Evolutionary conservation across 2,113 vertebrate species (phyloP).

Genomic region (Hydrolagus affinis): DNA sequence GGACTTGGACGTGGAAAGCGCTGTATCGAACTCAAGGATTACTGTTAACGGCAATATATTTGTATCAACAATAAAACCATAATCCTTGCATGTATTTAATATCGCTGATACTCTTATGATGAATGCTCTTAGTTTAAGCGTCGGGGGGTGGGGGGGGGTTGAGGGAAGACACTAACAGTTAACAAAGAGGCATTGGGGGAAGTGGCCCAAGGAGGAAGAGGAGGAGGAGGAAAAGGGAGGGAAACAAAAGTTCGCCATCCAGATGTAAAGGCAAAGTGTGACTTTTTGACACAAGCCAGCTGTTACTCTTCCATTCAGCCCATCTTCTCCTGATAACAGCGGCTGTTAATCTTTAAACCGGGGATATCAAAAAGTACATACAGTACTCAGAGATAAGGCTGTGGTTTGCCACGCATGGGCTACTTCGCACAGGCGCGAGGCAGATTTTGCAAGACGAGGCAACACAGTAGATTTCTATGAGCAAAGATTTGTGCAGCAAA

Average conservation of each 20-base stretch:
- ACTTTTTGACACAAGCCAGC: slow-evolving; percentile 27
- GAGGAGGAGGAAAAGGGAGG: no score
- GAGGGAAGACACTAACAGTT: slow-evolving; percentile 7
- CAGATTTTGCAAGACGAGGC: background rate
- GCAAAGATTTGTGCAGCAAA: no score
- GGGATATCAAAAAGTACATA: slow-evolving; percentile 25
- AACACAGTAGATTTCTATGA: no score
- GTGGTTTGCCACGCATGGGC: slow-evolving; percentile 5
- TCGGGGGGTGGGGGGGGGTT: background rate
- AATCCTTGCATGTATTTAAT: no score
- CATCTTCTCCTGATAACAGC: slow-evolving; percentile 12
- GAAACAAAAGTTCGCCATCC: background rate
- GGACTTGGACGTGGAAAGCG: no score
- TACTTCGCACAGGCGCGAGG: background rate
- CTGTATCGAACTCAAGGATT: no score
- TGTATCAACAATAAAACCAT: no score
- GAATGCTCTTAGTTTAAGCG: background rate
- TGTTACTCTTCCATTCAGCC: slow-evolving; percentile 14
- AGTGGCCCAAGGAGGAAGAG: background rate
- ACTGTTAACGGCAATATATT: no score
- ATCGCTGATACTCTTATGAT: no score
- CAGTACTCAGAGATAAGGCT: slow-evolving; percentile 17
- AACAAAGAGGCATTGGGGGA: background rate
- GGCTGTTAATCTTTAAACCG: slow-evolving; percentile 22
- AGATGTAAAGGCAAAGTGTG: slow-evolving; percentile 30